Evolutionary conservation across 2,888 invertebrate genomes (phyloP).

Genomic region (Lepetodrilus schrolli): DNA sequence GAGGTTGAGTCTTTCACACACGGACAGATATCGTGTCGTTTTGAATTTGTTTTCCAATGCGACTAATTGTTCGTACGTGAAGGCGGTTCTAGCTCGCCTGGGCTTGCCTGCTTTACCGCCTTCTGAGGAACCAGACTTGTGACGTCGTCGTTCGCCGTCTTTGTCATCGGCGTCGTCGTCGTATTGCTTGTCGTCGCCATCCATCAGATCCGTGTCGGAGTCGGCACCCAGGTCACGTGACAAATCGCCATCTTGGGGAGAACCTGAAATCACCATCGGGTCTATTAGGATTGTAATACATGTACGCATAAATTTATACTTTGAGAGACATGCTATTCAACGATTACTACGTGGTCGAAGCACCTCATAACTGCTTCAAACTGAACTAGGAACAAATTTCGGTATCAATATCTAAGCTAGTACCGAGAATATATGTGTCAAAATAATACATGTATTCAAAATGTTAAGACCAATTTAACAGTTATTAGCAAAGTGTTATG

Average conservation of each 20-base stretch:
- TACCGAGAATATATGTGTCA: too few relatives aligned
- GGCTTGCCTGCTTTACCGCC: constrained; percentile 82
- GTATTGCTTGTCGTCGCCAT: constrained; percentile 44
- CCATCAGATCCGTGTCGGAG: constrained; percentile 39
- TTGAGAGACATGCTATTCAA: too few relatives aligned
- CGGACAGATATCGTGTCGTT: constrained; percentile 92
- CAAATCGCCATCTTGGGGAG: constrained; percentile 44
- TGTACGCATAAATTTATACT: too few relatives aligned
- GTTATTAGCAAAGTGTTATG: too few relatives aligned
- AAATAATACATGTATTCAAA: too few relatives aligned
- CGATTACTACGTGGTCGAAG: too few relatives aligned
- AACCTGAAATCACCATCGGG: too few relatives aligned
- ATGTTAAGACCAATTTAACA: too few relatives aligned
- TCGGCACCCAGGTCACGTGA: constrained; percentile 47
- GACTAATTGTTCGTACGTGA: constrained; percentile 97
- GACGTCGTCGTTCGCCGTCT: constrained; percentile 25
- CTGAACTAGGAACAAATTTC: too few relatives aligned
- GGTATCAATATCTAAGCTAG: too few relatives aligned
- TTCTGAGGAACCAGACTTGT: constrained; percentile 27
- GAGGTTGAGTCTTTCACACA: constrained; percentile 96
- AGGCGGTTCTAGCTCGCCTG: constrained; percentile 94
- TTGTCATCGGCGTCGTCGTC: constrained; percentile 36
- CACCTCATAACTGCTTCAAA: too few relatives aligned
- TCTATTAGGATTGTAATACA: too few relatives aligned
- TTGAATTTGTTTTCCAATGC: constrained; percentile 99